Evolutionary conservation across 2,888 invertebrate species (phyloP).

Genomic region (Heliconius erato): DNA sequence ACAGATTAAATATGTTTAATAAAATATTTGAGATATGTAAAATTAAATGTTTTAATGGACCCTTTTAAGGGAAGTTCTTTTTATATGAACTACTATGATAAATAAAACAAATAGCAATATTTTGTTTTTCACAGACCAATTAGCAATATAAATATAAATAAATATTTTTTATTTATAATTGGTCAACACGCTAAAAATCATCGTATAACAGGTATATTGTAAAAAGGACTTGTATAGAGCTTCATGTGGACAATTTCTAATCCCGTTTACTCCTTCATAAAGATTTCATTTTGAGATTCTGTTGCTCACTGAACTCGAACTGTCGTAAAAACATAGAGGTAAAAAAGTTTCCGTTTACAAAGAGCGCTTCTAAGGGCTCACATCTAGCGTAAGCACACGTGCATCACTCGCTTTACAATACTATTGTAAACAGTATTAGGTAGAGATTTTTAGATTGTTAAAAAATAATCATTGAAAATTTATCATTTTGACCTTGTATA

Average conservation of each 20-base stretch:
- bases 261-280: slow-evolving; percentile 51
- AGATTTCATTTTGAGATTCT: slow-evolving; percentile 63
- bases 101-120: too few species aligned
- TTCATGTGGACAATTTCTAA: slow-evolving; percentile 33
- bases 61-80: neutral
- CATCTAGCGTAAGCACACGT: slow-evolving; percentile 45
- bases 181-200: neutral
- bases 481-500: neutral
- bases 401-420: slow-evolving; percentile 27
- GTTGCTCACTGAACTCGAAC: slow-evolving; percentile 63
- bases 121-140: too few species aligned
- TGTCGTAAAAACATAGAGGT: slow-evolving; percentile 57
- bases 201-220: neutral
- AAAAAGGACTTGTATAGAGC: neutral
- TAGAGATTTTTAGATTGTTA: slow-evolving; percentile 1
- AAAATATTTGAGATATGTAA: too few species aligned
- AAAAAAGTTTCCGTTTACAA: slow-evolving; percentile 66
- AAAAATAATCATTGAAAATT: neutral
- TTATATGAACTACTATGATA: neutral
- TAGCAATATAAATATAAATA: too few species aligned
- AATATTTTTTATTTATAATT: neutral
- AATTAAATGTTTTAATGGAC: too few species aligned
- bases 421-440: slow-evolving; percentile 3
- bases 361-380: slow-evolving; percentile 53
- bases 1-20: too few species aligned